phyloP scores from a whole-genome alignment of 2,888 invertebrate species.

The Gandaritis pyraliata region DNA sequence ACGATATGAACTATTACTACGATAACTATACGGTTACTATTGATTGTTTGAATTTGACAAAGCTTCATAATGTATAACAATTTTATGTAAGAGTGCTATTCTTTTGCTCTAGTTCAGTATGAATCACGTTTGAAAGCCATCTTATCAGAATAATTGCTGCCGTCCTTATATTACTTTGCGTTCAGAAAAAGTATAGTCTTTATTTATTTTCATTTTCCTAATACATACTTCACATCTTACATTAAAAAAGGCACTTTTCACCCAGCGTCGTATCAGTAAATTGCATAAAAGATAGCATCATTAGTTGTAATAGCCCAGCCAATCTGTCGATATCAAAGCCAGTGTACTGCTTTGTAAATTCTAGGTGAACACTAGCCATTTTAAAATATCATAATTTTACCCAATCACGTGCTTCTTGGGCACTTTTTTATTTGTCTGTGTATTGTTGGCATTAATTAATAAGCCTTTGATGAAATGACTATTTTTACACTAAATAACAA shows the following conservation, averaged over 20 bases:
- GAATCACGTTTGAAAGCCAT: constrained; percentile 39
- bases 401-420: constrained; percentile 59
- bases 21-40: constrained; percentile 7
- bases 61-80: neutral
- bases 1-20: constrained; percentile 2
- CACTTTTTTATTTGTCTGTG: constrained; percentile 57
- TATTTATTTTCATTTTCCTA: constrained; percentile 48
- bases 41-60: neutral
- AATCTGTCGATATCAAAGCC: neutral
- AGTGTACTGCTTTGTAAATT: neutral
- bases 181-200: constrained; percentile 58
- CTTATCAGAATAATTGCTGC: constrained; percentile 52
- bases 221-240: constrained; percentile 32
- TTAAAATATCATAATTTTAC: constrained; percentile 4
- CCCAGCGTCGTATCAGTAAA: neutral
- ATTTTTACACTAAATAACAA: constrained; percentile 77
- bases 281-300: neutral
- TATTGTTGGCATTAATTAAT: constrained; percentile 52
- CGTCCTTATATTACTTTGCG: constrained; percentile 80
- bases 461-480: constrained; percentile 70
- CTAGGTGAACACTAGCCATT: neutral
- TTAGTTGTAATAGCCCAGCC: neutral
- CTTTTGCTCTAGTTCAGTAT: constrained; percentile 34
- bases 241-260: constrained; percentile 37
- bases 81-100: constrained; percentile 42